These are phyloP conservation scores for Armadillidium nasatum DNA, from an alignment of 1,140 invertebrate genomes.

Conservation along the genomic window DNA sequence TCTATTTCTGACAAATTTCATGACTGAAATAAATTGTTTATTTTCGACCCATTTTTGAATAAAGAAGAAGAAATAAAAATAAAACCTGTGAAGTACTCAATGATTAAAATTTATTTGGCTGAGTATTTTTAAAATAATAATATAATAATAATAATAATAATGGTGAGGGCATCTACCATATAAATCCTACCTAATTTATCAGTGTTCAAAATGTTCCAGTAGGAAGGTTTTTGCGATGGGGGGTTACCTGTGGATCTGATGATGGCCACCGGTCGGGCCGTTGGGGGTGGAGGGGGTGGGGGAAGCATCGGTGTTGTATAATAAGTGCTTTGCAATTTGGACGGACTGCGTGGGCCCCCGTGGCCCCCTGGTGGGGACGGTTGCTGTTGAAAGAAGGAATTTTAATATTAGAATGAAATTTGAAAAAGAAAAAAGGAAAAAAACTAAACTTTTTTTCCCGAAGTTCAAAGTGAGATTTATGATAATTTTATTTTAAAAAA, in stretches of 20 bases:
- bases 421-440: too few species aligned
- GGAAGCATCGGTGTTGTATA: conserved; percentile 83
- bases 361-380: conserved; percentile 26
- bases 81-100: too few species aligned
- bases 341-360: conserved; percentile 46
- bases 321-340: conserved; percentile 57
- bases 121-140: neutral
- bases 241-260: conserved; percentile 72
- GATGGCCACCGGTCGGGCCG: conserved; percentile 92
- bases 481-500: too few species aligned
- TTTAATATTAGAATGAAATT: neutral
- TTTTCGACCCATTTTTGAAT: too few species aligned
- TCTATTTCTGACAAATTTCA: too few species aligned
- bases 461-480: too few species aligned
- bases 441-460: too few species aligned
- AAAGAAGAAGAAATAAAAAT: too few species aligned
- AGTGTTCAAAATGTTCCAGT: neutral
- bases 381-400: conserved; percentile 26
- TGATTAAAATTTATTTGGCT: too few species aligned
- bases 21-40: too few species aligned
- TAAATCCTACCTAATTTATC: neutral
- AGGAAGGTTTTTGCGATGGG: neutral
- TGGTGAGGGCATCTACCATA: neutral
- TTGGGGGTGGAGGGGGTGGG: conserved; percentile 84
- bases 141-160: conserved; percentile 11